Conservation (phyloP, 1,140 invertebrate species). For the Calliphora vicina region DNA sequence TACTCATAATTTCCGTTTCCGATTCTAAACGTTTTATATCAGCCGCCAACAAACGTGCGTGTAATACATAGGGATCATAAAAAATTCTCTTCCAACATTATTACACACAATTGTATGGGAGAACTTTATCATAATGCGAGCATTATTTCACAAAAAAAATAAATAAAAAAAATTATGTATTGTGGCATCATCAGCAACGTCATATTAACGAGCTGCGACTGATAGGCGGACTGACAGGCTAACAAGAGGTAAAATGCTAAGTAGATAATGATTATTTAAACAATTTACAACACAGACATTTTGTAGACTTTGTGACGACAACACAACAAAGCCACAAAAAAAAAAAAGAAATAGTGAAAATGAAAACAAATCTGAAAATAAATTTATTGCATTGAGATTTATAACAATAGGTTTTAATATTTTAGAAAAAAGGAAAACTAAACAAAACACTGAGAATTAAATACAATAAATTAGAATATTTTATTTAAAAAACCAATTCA, state of each 20-base stretch:
- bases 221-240: background rate
- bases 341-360: background rate
- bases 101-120: background rate
- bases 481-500: too few species aligned
- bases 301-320: constrained; percentile 27
- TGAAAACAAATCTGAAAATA: constrained; percentile 5
- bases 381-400: background rate
- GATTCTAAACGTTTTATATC: background rate
- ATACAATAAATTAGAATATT: too few species aligned
- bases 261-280: constrained; percentile 33
- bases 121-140: background rate
- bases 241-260: background rate
- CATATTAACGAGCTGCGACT: background rate
- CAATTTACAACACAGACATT: constrained; percentile 32
- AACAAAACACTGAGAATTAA: background rate
- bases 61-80: background rate
- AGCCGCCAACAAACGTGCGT: background rate
- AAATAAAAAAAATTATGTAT: background rate
- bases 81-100: background rate
- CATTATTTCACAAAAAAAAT: background rate
- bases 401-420: background rate
- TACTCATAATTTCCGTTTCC: constrained; percentile 27
- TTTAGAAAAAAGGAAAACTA: background rate
- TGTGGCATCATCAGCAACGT: background rate
- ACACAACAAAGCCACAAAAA: background rate